phyloP scores from a whole-genome alignment of 2,113 vertebrate genomes.

The Talpa occidentalis region DNA sequence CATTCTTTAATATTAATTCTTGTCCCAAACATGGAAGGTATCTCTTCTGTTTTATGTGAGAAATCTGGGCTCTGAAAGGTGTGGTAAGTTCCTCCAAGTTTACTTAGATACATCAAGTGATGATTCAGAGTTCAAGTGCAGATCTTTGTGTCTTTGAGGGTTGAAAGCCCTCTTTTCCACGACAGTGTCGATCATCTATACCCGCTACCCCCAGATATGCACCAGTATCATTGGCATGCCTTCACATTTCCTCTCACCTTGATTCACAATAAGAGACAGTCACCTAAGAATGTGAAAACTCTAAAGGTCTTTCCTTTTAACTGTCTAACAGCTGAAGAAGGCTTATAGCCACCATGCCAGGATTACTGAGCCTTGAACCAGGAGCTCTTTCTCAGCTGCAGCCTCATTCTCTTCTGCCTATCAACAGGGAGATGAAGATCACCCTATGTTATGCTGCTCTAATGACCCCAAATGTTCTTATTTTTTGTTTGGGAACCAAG shows the following conservation, averaged over 20 bases:
- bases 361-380: not conserved
- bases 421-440: not conserved
- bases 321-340: not conserved
- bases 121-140: not conserved
- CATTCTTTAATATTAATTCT: not conserved
- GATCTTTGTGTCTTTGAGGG: not conserved
- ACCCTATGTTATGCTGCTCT: not conserved
- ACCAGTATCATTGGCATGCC: not conserved
- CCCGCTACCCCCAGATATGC: not conserved
- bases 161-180: not conserved
- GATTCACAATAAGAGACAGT: not conserved
- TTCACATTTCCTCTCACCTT: not conserved
- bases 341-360: not conserved
- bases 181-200: no score
- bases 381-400: not conserved
- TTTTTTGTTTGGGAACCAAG: not conserved
- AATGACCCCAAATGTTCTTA: not conserved
- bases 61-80: not conserved
- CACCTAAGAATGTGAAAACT: not conserved
- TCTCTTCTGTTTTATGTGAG: not conserved
- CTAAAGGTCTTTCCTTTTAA: not conserved
- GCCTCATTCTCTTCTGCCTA: not conserved
- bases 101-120: not conserved
- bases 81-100: not conserved
- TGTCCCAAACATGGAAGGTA: not conserved